phyloP scores from a whole-genome alignment of 2,113 vertebrate genomes.

The Sitta europaea region DNA sequence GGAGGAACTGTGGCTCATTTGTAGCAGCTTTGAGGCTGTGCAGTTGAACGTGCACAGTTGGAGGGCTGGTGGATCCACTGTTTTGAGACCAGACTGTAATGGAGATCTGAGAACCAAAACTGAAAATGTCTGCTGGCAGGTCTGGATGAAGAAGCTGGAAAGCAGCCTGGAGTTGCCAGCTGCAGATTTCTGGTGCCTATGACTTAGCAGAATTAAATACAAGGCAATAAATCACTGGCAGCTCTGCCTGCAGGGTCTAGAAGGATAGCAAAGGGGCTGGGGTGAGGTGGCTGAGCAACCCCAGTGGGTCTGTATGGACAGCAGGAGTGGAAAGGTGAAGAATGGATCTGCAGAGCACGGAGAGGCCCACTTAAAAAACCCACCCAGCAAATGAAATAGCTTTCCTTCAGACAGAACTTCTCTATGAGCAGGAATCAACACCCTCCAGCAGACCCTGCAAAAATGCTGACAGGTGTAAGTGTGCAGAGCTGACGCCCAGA shows the following conservation, averaged over 20 bases:
- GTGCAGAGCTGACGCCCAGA: background rate
- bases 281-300: background rate
- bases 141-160: conserved; percentile 22
- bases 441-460: background rate
- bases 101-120: conserved; percentile 61
- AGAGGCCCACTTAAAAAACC: background rate
- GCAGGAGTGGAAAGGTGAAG: background rate
- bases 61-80: background rate
- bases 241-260: background rate
- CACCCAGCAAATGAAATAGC: background rate
- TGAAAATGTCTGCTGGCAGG: conserved; percentile 47
- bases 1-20: background rate
- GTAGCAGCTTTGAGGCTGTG: background rate
- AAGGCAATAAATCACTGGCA: background rate
- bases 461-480: fast-evolving
- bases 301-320: background rate
- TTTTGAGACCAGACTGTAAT: conserved; percentile 12
- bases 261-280: background rate
- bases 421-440: background rate
- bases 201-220: background rate
- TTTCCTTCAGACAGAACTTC: background rate
- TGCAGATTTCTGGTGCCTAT: conserved; percentile 31
- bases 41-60: background rate
- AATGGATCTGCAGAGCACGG: background rate
- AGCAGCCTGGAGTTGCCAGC: conserved; percentile 47